Conservation (phyloP, 2,113 vertebrate genomes). For the Triplophysa dalaica region DNA sequence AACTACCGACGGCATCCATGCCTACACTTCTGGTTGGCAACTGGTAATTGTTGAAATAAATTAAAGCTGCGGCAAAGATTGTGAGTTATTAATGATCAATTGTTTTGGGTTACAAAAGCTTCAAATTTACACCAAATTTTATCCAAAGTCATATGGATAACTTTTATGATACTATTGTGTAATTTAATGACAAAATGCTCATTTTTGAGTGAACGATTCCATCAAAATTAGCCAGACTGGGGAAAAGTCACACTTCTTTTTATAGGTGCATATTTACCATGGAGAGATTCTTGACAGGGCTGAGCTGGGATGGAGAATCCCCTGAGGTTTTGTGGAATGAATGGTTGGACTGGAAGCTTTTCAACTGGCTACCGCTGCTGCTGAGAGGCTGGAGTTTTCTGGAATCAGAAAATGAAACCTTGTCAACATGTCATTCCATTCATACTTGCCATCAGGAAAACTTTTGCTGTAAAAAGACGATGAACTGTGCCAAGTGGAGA, state of each 20-base stretch:
- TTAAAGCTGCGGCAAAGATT: too few relatives aligned
- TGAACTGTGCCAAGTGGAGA: not conserved
- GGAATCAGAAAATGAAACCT: constrained; percentile 56
- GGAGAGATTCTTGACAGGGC: constrained; percentile 74
- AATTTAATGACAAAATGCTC: too few relatives aligned
- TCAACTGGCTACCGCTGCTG: constrained; percentile 66
- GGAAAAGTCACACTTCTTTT: constrained; percentile 30
- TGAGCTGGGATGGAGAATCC: constrained; percentile 74
- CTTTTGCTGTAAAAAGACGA: not conserved
- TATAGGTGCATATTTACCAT: constrained; percentile 68
- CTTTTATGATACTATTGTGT: too few relatives aligned
- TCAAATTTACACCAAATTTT: too few relatives aligned
- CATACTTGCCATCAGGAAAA: constrained; percentile 14
- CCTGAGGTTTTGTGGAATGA: constrained; percentile 74
- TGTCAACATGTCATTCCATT: constrained; percentile 25
- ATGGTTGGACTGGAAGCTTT: constrained; percentile 73
- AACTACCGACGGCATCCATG: too few relatives aligned
- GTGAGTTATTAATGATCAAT: too few relatives aligned
- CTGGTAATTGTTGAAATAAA: too few relatives aligned
- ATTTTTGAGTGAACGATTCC: not conserved
- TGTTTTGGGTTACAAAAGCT: too few relatives aligned
- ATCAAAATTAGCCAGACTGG: not conserved
- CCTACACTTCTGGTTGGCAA: too few relatives aligned
- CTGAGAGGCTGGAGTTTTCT: constrained; percentile 76
- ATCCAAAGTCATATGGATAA: too few relatives aligned